Percentiles rank a stretch among this genome's conserved stretches.
Conservation (phyloP, 2,888 invertebrate genomes). For the Pterostichus madidus region DNA sequence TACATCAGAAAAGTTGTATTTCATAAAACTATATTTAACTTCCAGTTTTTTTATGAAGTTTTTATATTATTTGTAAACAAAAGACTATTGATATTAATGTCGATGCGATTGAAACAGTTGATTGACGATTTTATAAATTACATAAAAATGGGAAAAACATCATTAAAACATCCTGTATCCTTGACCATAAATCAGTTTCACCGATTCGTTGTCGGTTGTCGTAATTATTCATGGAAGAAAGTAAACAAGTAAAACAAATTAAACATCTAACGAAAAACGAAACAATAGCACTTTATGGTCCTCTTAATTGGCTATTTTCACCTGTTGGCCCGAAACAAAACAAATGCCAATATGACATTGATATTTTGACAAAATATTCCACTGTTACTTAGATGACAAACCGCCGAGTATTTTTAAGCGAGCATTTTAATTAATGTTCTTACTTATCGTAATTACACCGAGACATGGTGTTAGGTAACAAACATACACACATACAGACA, state of each 20-base stretch:
- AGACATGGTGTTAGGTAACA: conserved; percentile 56
- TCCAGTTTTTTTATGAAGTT: too few relatives aligned
- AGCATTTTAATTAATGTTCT: conserved; percentile 61
- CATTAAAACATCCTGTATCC: conserved; percentile 39
- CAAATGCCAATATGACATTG: conserved; percentile 21
- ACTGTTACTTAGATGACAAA: neutral
- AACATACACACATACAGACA: conserved; percentile 30
- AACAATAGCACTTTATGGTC: conserved; percentile 53
- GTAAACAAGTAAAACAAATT: conserved; percentile 57
- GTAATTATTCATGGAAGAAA: conserved; percentile 51
- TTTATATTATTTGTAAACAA: too few relatives aligned
- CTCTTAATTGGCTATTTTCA: conserved; percentile 37
- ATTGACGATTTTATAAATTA: conserved; percentile 32
- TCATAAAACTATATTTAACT: too few relatives aligned
- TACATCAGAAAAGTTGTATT: too few relatives aligned
- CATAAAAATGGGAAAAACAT: conserved; percentile 41
- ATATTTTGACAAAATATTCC: conserved; percentile 4
- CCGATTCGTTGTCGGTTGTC: conserved; percentile 14
- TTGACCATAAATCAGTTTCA: conserved; percentile 58
- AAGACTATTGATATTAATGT: neutral
- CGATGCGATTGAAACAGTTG: neutral
- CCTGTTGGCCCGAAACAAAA: conserved; percentile 23
- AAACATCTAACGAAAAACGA: conserved; percentile 21
- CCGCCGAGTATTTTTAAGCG: conserved; percentile 21
- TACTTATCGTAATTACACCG: conserved; percentile 62